Percentiles rank a stretch among this genome's conserved stretches.
Conservation (phyloP, 1,140 invertebrate genomes). For the Ooceraea biroi region DNA sequence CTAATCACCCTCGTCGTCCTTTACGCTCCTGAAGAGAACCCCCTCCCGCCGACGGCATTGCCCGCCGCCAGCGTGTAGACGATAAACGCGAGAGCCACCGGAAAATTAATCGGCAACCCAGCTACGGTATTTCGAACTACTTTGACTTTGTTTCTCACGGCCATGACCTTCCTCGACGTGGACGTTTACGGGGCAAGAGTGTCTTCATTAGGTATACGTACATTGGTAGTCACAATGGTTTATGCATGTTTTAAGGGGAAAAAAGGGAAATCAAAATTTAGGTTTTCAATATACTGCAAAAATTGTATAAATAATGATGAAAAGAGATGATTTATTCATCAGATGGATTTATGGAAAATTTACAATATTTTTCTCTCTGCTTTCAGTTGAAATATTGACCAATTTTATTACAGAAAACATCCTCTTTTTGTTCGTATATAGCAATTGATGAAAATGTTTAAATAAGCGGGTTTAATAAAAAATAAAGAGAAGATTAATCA, state of each 20-base stretch:
- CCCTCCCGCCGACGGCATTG: slow-evolving; percentile 59
- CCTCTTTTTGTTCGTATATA: no score
- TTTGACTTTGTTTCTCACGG: slow-evolving; percentile 68
- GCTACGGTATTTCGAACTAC: slow-evolving; percentile 63
- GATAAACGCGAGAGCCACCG: slow-evolving; percentile 67
- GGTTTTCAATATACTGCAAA: background rate
- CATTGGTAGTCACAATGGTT: background rate
- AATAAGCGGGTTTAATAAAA: no score
- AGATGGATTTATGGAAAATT: no score
- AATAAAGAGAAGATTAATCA: no score
- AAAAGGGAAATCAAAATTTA: background rate
- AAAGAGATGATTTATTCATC: no score
- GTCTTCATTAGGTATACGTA: background rate
- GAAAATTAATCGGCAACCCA: slow-evolving; percentile 72
- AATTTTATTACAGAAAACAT: no score
- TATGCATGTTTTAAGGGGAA: background rate
- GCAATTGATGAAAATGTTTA: no score
- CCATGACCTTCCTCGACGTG: slow-evolving; percentile 65
- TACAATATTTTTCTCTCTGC: no score
- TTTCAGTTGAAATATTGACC: no score
- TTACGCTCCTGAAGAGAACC: slow-evolving; percentile 71
- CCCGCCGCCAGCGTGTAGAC: slow-evolving; percentile 27
- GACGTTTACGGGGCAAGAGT: slow-evolving; percentile 5
- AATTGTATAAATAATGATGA: no score
- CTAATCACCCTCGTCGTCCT: slow-evolving; percentile 79